Percentiles rank a stretch among this genome's conserved stretches.
These are phyloP conservation scores for Ladona fulva DNA, from an alignment of 1,140 invertebrate species.

Conservation along the genomic window DNA sequence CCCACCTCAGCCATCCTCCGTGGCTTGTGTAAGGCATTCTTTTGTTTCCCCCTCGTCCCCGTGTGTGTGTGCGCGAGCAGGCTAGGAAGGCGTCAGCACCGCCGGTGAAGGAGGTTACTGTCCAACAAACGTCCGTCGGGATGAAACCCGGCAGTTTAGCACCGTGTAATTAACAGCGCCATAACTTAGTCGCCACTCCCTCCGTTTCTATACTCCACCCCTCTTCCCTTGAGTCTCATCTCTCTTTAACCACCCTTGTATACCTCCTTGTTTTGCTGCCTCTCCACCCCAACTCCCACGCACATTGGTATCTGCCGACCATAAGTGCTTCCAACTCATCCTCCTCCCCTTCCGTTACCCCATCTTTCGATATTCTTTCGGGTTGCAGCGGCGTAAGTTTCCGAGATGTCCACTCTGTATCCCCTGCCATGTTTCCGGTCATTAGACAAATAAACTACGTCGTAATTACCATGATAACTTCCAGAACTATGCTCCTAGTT, in stretches of 20 bases:
- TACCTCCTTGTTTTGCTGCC: not conserved
- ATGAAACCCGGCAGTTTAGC: not conserved
- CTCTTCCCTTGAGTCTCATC: not conserved
- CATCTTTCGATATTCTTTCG: not conserved
- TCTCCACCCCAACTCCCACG: not conserved
- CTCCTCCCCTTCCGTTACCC: not conserved
- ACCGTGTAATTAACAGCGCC: slow-evolving; percentile 7
- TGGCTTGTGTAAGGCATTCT: not conserved
- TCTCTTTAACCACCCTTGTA: too few species aligned
- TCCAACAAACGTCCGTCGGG: not conserved
- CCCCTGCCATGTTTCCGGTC: too few species aligned
- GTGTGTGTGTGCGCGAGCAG: not conserved
- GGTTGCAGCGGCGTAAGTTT: too few species aligned
- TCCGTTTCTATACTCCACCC: not conserved
- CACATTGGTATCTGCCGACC: not conserved
- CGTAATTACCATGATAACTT: too few species aligned
- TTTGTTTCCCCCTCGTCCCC: not conserved
- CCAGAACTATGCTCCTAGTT: too few species aligned
- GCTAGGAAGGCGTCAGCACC: not conserved
- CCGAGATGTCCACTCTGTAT: too few species aligned
- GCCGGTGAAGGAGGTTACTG: not conserved
- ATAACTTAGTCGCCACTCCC: not conserved
- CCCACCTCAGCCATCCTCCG: not conserved
- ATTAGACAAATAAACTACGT: too few species aligned
- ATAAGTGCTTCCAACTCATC: not conserved